Evolutionary conservation across 2,797 vertebrate species (phyloP).

Genomic region (Pseudochaenichthys georgianus): DNA sequence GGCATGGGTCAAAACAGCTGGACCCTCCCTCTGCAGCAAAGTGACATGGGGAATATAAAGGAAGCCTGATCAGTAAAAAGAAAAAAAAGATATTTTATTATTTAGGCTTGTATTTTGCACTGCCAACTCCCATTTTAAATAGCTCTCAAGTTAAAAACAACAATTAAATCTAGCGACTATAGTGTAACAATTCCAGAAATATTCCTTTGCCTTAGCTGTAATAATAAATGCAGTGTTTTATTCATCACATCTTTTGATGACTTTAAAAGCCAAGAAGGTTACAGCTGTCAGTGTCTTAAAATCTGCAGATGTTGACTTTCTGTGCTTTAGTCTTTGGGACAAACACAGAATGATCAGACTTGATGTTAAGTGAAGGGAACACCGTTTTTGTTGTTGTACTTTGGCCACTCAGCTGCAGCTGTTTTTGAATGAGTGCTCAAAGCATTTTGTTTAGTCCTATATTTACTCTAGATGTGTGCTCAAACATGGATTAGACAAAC

Average conservation of each 20-base stretch:
- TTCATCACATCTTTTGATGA: slow-evolving; percentile 4
- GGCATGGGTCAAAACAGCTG: slow-evolving; percentile 3
- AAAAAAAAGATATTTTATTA: background rate
- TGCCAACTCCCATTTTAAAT: too few species aligned
- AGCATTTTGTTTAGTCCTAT: background rate
- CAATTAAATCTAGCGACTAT: slow-evolving; percentile 10
- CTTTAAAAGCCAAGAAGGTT: slow-evolving; percentile 5
- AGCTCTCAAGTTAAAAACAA: background rate
- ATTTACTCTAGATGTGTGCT: background rate
- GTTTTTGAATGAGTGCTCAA: slow-evolving; percentile 2
- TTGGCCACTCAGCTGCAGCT: slow-evolving; percentile 24
- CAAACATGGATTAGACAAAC: slow-evolving; percentile 16
- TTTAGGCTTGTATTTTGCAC: background rate
- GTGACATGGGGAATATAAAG: background rate
- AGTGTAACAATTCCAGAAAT: slow-evolving; percentile 12
- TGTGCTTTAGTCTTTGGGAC: slow-evolving; percentile 8
- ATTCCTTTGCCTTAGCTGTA: slow-evolving; percentile 9
- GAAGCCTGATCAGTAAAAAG: background rate
- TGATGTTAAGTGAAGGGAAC: slow-evolving; percentile 30
- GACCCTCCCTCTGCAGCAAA: background rate
- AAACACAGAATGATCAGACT: slow-evolving; percentile 30
- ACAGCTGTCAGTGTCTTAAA: background rate
- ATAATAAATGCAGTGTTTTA: slow-evolving; percentile 19
- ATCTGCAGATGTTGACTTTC: slow-evolving; percentile 10
- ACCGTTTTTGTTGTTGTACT: slow-evolving; percentile 31